Percentiles rank a stretch among this genome's conserved stretches.
phyloP scores from a whole-genome alignment of 2,888 invertebrate genomes.

The Ischnura elegans region DNA sequence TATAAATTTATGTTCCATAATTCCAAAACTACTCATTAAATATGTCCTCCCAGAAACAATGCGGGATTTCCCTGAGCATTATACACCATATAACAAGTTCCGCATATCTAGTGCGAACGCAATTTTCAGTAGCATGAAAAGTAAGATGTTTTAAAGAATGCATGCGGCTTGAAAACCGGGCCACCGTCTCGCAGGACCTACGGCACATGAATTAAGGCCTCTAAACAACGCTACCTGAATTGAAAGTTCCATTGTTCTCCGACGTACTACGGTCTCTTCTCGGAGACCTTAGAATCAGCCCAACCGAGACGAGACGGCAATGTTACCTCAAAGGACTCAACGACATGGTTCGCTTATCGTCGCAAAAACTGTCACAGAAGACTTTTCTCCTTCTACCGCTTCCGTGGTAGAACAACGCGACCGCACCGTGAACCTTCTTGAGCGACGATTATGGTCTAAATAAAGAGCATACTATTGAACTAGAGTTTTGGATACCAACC shows the following conservation, averaged over 20 bases:
- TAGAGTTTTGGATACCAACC: neutral
- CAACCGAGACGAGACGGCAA: neutral
- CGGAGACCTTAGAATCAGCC: neutral
- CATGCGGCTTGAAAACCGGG: neutral
- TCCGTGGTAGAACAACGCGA: neutral
- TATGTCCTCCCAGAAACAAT: too few species aligned
- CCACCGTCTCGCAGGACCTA: neutral
- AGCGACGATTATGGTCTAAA: neutral
- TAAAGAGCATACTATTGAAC: neutral
- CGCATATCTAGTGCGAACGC: too few species aligned
- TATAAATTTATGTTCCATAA: too few species aligned
- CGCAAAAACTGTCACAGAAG: neutral
- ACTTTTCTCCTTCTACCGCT: neutral
- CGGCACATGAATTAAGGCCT: neutral
- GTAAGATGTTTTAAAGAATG: neutral
- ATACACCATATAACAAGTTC: too few species aligned
- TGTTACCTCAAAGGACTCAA: neutral
- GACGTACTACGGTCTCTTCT: neutral
- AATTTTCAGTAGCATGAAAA: neutral
- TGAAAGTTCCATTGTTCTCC: neutral
- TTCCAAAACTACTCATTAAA: too few species aligned
- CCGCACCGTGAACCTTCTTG: neutral
- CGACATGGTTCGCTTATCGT: neutral
- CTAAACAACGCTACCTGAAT: neutral
- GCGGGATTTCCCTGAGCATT: too few species aligned